phyloP scores from a whole-genome alignment of 2,113 vertebrate species.

The Paramormyrops kingsleyae region DNA sequence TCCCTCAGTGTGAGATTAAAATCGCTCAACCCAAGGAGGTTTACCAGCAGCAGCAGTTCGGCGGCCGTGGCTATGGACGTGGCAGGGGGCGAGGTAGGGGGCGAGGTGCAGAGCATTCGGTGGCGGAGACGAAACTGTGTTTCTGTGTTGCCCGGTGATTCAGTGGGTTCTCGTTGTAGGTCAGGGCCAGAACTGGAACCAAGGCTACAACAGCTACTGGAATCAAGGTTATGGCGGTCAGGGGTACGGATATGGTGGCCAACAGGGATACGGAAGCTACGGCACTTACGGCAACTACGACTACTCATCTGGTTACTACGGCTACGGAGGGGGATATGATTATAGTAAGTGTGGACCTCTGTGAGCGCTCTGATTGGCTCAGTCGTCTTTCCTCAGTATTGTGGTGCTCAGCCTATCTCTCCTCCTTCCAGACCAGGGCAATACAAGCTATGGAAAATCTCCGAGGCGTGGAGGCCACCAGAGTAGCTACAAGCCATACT shows the following conservation, averaged over 20 bases:
- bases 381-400: conserved; percentile 52
- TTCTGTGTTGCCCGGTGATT: neutral
- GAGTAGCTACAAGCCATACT: conserved; percentile 99
- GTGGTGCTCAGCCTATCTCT: conserved; percentile 65
- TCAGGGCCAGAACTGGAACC: conserved; percentile 97
- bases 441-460: conserved; percentile 98
- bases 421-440: conserved; percentile 88
- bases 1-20: conserved; percentile 89
- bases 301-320: conserved; percentile 95
- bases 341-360: conserved; percentile 80
- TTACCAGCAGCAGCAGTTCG: conserved; percentile 96
- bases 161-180: conserved; percentile 52
- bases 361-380: neutral
- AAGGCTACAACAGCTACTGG: conserved; percentile 98
- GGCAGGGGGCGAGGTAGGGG: conserved; percentile 82
- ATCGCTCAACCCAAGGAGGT: conserved; percentile 97
- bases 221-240: conserved; percentile 87
- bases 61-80: conserved; percentile 58
- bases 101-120: conserved; percentile 64
- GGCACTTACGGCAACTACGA: conserved; percentile 96
- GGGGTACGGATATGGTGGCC: conserved; percentile 84
- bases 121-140: accelerated
- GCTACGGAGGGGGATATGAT: conserved; percentile 97
- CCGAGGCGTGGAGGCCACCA: conserved; percentile 99
- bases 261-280: conserved; percentile 88